Evolutionary conservation across 2,113 vertebrate species (phyloP).

Genomic region (Mesitornis unicolor): DNA sequence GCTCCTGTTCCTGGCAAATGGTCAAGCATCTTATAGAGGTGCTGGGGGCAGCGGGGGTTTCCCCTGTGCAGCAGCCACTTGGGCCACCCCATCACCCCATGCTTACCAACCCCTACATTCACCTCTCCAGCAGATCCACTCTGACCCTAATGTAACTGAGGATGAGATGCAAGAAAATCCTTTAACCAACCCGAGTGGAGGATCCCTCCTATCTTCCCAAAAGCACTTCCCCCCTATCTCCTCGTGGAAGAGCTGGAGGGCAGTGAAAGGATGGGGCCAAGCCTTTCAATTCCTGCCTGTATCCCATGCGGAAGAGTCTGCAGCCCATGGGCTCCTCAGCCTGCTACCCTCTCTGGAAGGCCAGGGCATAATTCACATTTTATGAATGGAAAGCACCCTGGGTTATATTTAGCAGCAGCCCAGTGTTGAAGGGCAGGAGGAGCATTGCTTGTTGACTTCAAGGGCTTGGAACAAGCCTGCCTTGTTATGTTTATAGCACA

Average conservation of each 20-base stretch:
- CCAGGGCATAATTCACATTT: background rate
- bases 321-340: background rate
- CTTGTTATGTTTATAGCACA: constrained; percentile 21
- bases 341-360: background rate
- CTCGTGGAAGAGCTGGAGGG: background rate
- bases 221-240: background rate
- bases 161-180: background rate
- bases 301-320: background rate
- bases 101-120: background rate
- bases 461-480: constrained; percentile 27
- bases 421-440: background rate
- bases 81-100: background rate
- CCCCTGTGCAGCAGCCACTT: background rate
- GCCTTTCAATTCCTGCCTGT: background rate
- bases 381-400: constrained; percentile 34
- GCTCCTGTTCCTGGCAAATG: background rate
- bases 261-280: background rate
- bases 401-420: constrained; percentile 26
- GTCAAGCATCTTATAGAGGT: accelerated
- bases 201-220: background rate
- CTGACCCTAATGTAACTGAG: accelerated
- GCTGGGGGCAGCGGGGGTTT: background rate
- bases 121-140: background rate
- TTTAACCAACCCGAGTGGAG: background rate
- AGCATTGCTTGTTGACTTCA: background rate